Base-by-base conservation (phyloP, 2,113 vertebrate genomes). In the Passerina amoena region DNA sequence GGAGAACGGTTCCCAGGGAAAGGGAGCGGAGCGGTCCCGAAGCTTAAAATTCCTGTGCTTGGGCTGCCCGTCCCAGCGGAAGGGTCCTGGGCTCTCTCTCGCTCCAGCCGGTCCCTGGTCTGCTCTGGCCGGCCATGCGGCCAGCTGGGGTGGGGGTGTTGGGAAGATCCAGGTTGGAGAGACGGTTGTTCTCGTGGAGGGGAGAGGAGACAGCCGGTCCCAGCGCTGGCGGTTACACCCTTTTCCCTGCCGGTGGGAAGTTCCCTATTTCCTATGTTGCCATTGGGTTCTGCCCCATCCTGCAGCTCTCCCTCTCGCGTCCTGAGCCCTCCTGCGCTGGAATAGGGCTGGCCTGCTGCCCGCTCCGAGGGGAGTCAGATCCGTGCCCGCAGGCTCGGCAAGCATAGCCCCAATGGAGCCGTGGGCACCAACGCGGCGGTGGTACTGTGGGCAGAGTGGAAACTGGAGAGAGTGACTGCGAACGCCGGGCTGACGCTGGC, bases 341-440 rank as follows among this genome's bases (percentile, higher is more conserved):
- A 42, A 73, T 60, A 3, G 16, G 73, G 54, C 42, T 72, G 71
- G 38, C 48, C 24, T 14, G 70, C 63, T 37, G 53, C 50, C 33
- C 12, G n/a, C 40, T 47, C 38, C 22, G 5, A 27, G 28, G 42
- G 65, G 31, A 53, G 5, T 40, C 66, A 51, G 64, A 9, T n/a
- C 53, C 1, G 3, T 3, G 19, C 53, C 75, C 5, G 1, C 35
- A 31, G 66, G 40, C 44, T 60, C 38, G 4, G 37, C 37, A 5
- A 14, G 53, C 28, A 4, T 17, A 7, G 42, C 59, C 63, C 33
- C 33, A 24, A 31, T 16, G 24, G 42, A 37, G 56, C 68, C 2
- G 1, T 1, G 23, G 17, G 48, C 14, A 2, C 51, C 13, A 1
- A 2, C 4, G 6, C 7, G 2, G n/a, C 3, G 2, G 14, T 0